Base-by-base conservation (phyloP, 2,113 vertebrate species). In the Nesoenas mayeri region DNA sequence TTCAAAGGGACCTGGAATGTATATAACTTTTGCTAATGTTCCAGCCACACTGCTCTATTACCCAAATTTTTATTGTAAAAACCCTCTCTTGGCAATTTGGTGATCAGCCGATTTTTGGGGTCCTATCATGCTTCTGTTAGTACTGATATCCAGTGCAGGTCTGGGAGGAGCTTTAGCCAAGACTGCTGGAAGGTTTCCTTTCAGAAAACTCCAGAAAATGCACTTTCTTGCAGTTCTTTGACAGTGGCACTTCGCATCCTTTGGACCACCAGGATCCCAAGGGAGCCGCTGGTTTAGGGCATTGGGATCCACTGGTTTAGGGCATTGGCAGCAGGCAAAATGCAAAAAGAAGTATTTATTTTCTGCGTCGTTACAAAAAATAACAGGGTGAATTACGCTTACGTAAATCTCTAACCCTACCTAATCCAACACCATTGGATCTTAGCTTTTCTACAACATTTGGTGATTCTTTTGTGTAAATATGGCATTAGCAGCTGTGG, bases 1-100 rank as follows among this genome's bases (percentile, higher is more conserved):
- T 97, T 98, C 98, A 97, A 96, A 98, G 97, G 97, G 97, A 98
- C 97, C 97, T 97, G 97, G 97, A 98, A 98, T 98, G 98, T 98
- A 98, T 95, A 98, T 98, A 98, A 98, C 98, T 98, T 98, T 98
- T 98, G 97, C 97, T 98, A 97, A 97, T 98, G 79, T 98, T 98
- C 95, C 98, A 98, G 96, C 92, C 96, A 94, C 96, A 72, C 96
- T 97, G 97, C 97, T 98, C 26, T 92, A 91, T 90, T 97, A 92
- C 94, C 96, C 97, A 98, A 97, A 97, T 98, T 98, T 98, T 97
- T 98, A 97, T 95, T 94, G 71, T 97, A 79, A 95, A 91, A 97
- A 69, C 78, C 65, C 72, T 97, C 93, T 97, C 97, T 95, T 79
- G 71, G 90, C 90, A 95, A 96, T 97, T 96, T 94, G 95, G 84